These are phyloP conservation scores for Magallana gigas DNA, from an alignment of 1,140 invertebrate species.

Conservation along the genomic window DNA sequence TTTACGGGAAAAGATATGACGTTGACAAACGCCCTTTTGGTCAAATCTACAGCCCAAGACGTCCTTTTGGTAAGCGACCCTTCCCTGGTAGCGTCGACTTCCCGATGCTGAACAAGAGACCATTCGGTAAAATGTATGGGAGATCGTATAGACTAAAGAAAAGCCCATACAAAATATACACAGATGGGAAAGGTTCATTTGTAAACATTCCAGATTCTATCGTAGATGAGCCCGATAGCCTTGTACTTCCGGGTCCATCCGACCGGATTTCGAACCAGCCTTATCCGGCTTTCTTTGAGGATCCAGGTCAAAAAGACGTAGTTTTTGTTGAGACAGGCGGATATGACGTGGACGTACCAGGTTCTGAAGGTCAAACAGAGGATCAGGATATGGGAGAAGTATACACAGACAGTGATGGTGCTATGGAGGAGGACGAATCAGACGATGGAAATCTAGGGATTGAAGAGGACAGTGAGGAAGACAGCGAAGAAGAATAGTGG, in stretches of 20 bases:
- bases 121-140: neutral
- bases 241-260: neutral
- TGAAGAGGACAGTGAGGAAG: neutral
- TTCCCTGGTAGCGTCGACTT: neutral
- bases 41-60: neutral
- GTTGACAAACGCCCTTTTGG: neutral
- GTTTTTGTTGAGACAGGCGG: neutral
- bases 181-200: neutral
- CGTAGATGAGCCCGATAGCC: neutral
- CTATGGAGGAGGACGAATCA: no score
- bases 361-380: neutral
- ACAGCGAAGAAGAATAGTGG: neutral
- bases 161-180: neutral
- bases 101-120: constrained; percentile 5
- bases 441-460: no score
- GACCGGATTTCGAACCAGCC: neutral
- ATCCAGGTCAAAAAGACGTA: neutral
- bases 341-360: neutral
- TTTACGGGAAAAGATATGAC: neutral
- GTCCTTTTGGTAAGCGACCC: neutral
- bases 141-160: neutral
- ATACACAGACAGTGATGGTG: neutral
- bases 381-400: neutral
- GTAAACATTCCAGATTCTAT: neutral
- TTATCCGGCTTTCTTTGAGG: neutral